Percentiles rank a stretch among this genome's conserved stretches.
Conservation (phyloP, 2,888 invertebrate genomes). For the Drosophila stalkeri region DNA sequence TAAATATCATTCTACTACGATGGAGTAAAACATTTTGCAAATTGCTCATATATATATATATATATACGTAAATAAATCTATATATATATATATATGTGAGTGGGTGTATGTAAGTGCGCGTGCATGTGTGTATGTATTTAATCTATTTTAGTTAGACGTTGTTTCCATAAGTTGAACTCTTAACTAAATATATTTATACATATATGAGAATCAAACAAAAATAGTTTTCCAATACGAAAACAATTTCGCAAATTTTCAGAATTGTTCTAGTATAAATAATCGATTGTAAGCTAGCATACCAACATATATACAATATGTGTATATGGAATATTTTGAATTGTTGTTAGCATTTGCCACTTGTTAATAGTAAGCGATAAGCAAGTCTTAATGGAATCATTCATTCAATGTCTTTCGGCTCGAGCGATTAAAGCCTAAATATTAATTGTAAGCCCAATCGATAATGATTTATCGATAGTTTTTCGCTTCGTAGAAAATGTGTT, state of each 20-base stretch:
- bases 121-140: conserved; percentile 16
- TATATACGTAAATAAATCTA: background rate
- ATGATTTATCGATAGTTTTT: conserved; percentile 38
- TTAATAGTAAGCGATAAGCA: conserved; percentile 52
- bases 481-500: conserved; percentile 51
- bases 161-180: conserved; percentile 49
- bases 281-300: conserved; percentile 23
- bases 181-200: conserved; percentile 28
- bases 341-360: conserved; percentile 72
- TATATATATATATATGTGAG: background rate
- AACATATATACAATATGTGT: background rate
- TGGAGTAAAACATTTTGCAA: background rate
- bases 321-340: conserved; percentile 59
- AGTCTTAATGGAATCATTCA: conserved; percentile 38
- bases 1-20: conserved; percentile 8
- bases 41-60: conserved; percentile 8
- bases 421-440: conserved; percentile 22
- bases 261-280: conserved; percentile 39
- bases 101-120: background rate
- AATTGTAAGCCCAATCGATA: conserved; percentile 30
- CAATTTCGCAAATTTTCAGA: conserved; percentile 35
- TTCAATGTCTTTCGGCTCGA: conserved; percentile 42
- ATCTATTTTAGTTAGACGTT: conserved; percentile 37
- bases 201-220: conserved; percentile 55
- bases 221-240: conserved; percentile 53